Conservation (phyloP, 1,140 invertebrate genomes). For the Papilio helenus region DNA sequence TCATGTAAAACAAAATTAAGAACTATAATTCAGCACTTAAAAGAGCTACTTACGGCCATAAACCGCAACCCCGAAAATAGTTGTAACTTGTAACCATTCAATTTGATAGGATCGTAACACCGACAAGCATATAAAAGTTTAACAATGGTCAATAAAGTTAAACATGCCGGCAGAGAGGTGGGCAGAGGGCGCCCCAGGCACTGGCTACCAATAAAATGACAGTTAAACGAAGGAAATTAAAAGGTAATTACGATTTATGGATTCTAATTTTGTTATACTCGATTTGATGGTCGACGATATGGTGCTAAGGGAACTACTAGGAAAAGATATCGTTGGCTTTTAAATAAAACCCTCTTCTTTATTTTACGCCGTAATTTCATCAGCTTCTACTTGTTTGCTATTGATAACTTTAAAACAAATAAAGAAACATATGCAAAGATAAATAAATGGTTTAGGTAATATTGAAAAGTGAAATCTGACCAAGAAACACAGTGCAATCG, state of each 20-base stretch:
- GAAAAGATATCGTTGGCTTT: background rate
- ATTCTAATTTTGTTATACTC: slow-evolving; percentile 1
- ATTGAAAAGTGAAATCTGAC: background rate
- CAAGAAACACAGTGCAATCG: background rate
- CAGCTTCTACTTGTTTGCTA: background rate
- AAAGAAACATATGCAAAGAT: background rate
- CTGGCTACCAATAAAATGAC: slow-evolving; percentile 2
- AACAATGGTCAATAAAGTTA: slow-evolving; percentile 32
- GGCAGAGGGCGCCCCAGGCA: slow-evolving; percentile 13
- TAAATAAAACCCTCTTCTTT: background rate
- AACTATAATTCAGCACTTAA: slow-evolving; percentile 15
- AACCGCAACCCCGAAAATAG: slow-evolving; percentile 32
- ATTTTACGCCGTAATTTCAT: background rate
- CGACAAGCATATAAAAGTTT: slow-evolving; percentile 33
- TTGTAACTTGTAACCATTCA: slow-evolving; percentile 10
- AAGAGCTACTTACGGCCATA: background rate
- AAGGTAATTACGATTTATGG: slow-evolving; percentile 34
- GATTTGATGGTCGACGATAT: background rate
- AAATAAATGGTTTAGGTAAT: background rate
- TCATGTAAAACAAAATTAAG: background rate
- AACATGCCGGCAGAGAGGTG: slow-evolving; percentile 16
- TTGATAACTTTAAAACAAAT: background rate
- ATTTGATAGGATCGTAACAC: slow-evolving; percentile 17
- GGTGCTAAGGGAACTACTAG: background rate
- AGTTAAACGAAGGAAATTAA: slow-evolving; percentile 34